A percentile compares a stretch with the other conserved stretches of the same genome.
phyloP scores from a whole-genome alignment of 2,797 vertebrate species.

The Gambelia wislizenii region DNA sequence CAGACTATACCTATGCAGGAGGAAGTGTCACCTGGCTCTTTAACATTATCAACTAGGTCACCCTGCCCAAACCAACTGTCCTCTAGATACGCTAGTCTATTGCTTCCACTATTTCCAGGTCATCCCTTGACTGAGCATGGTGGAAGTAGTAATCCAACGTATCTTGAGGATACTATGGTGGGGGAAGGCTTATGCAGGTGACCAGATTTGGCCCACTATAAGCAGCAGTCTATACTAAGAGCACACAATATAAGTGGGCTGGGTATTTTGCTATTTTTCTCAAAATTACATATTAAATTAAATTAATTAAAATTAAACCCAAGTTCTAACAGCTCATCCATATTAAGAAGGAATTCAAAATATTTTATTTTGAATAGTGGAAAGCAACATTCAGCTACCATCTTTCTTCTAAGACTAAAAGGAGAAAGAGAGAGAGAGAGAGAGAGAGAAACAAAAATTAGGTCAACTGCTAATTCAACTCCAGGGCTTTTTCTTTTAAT shows the following conservation, averaged over 20 bases:
- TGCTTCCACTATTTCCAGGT: neutral
- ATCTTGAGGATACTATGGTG: too few relatives aligned
- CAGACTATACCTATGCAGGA: neutral
- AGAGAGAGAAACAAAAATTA: constrained; percentile 21
- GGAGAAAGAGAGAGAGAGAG: neutral
- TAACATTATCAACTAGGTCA: neutral
- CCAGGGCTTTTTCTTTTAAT: constrained; percentile 20
- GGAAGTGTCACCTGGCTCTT: neutral
- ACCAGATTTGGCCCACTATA: neutral
- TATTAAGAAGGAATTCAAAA: constrained; percentile 5
- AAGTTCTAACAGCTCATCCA: neutral
- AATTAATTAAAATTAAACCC: neutral
- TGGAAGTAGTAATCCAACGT: neutral
- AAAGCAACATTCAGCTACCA: neutral
- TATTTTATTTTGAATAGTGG: neutral
- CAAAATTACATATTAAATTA: neutral
- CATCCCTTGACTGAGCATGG: too few relatives aligned
- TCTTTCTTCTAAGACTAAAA: neutral
- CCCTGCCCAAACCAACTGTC: neutral
- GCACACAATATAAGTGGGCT: neutral
- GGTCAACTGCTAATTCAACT: constrained; percentile 9
- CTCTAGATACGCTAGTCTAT: neutral
- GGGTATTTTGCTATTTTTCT: neutral
- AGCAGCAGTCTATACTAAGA: neutral
- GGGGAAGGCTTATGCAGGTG: too few relatives aligned